A percentile compares a stretch with the other conserved stretches of the same genome.
phyloP scores from a whole-genome alignment of 2,888 invertebrate species.

The Platycnemis pennipes region DNA sequence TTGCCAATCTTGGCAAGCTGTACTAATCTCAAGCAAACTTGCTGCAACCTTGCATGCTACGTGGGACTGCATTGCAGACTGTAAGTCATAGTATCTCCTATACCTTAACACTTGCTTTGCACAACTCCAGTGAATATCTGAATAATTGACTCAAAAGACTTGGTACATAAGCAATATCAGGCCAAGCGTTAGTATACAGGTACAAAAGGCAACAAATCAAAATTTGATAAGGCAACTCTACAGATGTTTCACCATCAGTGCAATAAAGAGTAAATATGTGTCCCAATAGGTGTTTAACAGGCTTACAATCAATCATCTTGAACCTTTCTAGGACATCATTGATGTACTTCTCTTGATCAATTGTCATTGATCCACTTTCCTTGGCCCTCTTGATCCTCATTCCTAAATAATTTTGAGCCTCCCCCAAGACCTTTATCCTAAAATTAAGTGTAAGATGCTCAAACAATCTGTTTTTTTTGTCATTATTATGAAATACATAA shows the following conservation, averaged over 20 bases:
- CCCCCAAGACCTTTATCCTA: slow-evolving; percentile 73
- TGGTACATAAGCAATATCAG: not conserved
- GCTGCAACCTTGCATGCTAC: no score
- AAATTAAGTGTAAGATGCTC: slow-evolving; percentile 71
- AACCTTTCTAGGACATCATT: slow-evolving; percentile 71
- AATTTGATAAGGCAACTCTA: not conserved
- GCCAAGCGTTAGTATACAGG: not conserved
- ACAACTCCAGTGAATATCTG: no score
- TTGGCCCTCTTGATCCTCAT: slow-evolving; percentile 71
- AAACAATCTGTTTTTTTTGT: slow-evolving; percentile 69
- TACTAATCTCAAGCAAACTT: no score
- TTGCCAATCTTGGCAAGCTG: no score
- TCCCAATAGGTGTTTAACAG: not conserved
- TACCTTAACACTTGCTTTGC: no score
- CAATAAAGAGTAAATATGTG: not conserved
- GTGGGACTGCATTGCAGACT: no score
- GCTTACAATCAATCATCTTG: slow-evolving; percentile 72
- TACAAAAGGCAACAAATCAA: not conserved
- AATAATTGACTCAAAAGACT: not conserved
- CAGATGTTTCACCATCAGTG: not conserved
- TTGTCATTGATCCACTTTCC: slow-evolving; percentile 70
- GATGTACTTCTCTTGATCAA: slow-evolving; percentile 72
- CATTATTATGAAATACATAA: slow-evolving; percentile 72
- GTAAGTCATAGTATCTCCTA: no score
- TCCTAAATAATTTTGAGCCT: slow-evolving; percentile 72